Conservation (phyloP, 2,888 invertebrate species). For the Liodrosophila aerea region DNA sequence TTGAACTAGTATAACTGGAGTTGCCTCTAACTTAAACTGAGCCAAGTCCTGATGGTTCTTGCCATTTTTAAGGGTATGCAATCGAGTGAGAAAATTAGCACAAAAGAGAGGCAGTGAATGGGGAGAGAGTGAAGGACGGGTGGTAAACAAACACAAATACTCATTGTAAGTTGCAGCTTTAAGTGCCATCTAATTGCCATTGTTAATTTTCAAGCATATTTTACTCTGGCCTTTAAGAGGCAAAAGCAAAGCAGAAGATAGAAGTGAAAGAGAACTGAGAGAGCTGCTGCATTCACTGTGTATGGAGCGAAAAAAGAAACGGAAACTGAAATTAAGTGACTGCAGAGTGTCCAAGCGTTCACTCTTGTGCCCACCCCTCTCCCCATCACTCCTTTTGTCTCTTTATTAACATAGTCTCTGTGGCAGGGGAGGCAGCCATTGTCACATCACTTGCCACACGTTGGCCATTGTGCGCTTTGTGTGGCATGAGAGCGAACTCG, state of each 20-base stretch:
- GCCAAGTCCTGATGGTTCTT: no score
- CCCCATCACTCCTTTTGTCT: background rate
- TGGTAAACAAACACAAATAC: conserved; percentile 27
- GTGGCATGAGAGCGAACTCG: conserved; percentile 31
- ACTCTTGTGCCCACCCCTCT: background rate
- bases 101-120: conserved; percentile 11
- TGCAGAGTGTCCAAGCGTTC: conserved; percentile 29
- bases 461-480: conserved; percentile 63
- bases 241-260: background rate
- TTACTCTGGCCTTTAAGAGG: conserved; percentile 36
- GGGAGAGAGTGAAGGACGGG: background rate
- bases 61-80: conserved; percentile 7
- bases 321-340: conserved; percentile 67
- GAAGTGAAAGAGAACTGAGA: background rate
- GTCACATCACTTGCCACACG: conserved; percentile 63
- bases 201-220: conserved; percentile 63
- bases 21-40: no score
- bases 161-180: conserved; percentile 41
- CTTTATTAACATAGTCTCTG: background rate
- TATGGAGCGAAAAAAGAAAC: conserved; percentile 44
- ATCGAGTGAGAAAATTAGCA: conserved; percentile 15
- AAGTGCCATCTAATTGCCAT: conserved; percentile 64
- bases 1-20: no score
- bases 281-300: background rate
- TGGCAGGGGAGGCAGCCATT: conserved; percentile 39